Conservation (phyloP, 2,888 invertebrate genomes). For the Trichogramma evanescens region DNA sequence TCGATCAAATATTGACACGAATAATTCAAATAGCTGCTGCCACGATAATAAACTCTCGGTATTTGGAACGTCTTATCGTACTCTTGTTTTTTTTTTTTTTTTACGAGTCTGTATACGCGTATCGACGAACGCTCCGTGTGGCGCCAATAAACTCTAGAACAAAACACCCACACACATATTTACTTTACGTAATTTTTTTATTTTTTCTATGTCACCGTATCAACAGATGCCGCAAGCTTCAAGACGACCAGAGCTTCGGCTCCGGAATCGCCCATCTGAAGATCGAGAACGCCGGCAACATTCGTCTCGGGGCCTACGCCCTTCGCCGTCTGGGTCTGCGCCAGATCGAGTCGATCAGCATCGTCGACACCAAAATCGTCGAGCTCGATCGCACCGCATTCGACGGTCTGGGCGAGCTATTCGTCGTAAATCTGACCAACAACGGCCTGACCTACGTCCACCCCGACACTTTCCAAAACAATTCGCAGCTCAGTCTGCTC, state of each 20-base stretch:
- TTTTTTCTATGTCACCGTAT: neutral
- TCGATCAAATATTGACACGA: no score
- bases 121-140: neutral
- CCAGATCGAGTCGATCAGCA: slow-evolving; percentile 61
- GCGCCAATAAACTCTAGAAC: neutral
- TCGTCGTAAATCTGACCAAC: slow-evolving; percentile 63
- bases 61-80: no score
- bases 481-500: slow-evolving; percentile 59
- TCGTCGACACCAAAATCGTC: slow-evolving; percentile 63
- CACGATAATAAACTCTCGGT: no score
- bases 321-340: slow-evolving; percentile 53
- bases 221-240: slow-evolving; percentile 60
- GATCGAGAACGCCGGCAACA: slow-evolving; percentile 56
- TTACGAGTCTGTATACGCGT: neutral
- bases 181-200: neutral
- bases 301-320: slow-evolving; percentile 41
- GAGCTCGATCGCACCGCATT: slow-evolving; percentile 65
- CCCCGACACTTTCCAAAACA: slow-evolving; percentile 63
- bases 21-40: no score
- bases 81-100: neutral
- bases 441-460: slow-evolving; percentile 61
- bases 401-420: slow-evolving; percentile 59
- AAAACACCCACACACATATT: no score
- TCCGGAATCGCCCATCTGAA: slow-evolving; percentile 61
- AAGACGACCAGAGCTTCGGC: slow-evolving; percentile 61